Base-by-base conservation (phyloP, 2,113 vertebrate species). In the Stercorarius parasiticus region DNA sequence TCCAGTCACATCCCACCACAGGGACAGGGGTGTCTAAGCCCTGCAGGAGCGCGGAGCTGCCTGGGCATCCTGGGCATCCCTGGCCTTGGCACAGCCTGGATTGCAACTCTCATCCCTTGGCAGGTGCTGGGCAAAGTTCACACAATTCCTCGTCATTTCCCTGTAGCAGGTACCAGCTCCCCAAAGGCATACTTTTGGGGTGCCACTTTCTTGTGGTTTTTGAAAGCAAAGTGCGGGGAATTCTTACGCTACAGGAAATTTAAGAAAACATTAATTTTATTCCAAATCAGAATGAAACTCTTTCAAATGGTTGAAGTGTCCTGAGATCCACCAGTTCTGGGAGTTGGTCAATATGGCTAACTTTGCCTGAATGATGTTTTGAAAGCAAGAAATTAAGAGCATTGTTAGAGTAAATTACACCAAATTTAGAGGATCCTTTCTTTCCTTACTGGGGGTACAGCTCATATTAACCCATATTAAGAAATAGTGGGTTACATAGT, bases 1-100 rank as follows among this genome's bases (percentile, higher is more conserved):
- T 74, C 36, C 34, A 4, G n/a, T 15, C 2, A 0, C 23, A 11
- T 52, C 55, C 43, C 56, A 26, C 20, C 9, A 1, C 12, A 13
- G 29, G 36, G 32, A 20, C 55, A n/a, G 23, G 56, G 43, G 9
- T 36, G n/a, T 43, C 32, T 5, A 22, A 74, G 61, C 15, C 61
- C 50, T 73, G 47, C 3, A 7, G 86, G 73, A 62, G n/a, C 49
- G 15, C 1, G 1, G 56, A 78, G 47, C 47, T 62, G 38, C n/a
- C 47, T 27, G 53, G 29, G 38, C 13, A 45, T n/a, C 19, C 13
- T 56, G 73, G 27, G 20, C 3, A 50, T 16, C 45, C 38, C 38
- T 5, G 4, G 29, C 73, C 80, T 43, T 29, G 53, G n/a, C 47
- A 30, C 53, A 45, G 62, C 17, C 62, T 50, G 49, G 55, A 16